Evolutionary conservation across 2,888 invertebrate species (phyloP), one percentile per base, ranked within the genome.

Genomic region (Conops quadrifasciatus): DNA sequence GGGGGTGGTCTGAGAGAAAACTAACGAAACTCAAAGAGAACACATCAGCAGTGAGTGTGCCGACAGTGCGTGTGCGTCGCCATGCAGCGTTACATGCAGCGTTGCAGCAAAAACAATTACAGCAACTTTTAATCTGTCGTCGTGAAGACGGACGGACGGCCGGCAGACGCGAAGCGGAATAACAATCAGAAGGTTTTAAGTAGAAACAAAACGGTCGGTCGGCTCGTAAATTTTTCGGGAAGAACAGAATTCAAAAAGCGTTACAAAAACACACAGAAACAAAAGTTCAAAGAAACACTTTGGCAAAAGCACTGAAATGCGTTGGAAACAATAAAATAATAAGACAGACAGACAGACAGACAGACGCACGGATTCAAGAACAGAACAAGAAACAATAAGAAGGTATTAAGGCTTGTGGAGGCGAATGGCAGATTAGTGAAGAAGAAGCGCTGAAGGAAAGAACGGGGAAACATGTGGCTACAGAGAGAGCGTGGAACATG

Each of bases 91-190:
- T n/a, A n/a, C n/a, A n/a, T n/a, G n/a, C 56, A 59, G 43, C 62
- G 19, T 0, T 11, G 24, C 62, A 62, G 43, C 43, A 43, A 63
- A 4, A 63, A 63, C 43, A 63, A 47, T 47, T 45, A 63, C 63
- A 63, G 24, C n/a, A 47, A 28, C 1, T 28, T 28, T 58, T 28
- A 58, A 58, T 28, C 26, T 28, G 58, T 1, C 28, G 24, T 24
- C 28, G 21, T 2, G 58, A 3, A 26, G 28, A 16, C 1, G 49
- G 16, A 16, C 49, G 16, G n/a, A n/a, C n/a, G n/a, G n/a, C n/a
- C n/a, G n/a, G n/a, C n/a, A n/a, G 16, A 49, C 7, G 45, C 45
- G 19, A 56, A n/a, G 56, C 26, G 15, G 4, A 3, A 49, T 7
- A 49, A 49, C n/a, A 49, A 58, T 13, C 58, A 5, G 26, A 24